Base-by-base conservation (phyloP, 2,888 invertebrate genomes). In the Leptothorax acervorum region DNA sequence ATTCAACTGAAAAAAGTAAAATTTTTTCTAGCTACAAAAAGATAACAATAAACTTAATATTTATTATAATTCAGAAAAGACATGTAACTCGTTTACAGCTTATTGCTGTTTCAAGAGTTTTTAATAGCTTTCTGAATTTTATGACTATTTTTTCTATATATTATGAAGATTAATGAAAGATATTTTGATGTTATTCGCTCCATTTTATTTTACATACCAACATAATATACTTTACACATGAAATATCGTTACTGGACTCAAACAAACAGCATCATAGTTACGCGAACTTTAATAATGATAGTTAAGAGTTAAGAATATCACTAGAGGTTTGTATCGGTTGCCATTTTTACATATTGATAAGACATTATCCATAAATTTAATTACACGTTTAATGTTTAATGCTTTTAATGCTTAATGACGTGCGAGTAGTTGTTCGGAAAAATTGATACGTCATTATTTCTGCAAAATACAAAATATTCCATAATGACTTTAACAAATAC, bases 401-500 rank as follows among this genome's bases (percentile, higher is more conserved):
- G 79, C 48, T 68, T 68, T 68, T 51, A 68, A 73, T 73, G 28
- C 31, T 73, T 81, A 79, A 81, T 81, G 79, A 81, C 60, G 73
- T 45, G 74, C 60, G 73, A 78, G 55, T 78, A 78, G 71, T 55
- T 70, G 55, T 60, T 45, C 57, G 79, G 73, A 81, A 81, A 81
- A 81, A 81, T 73, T 81, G 60, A 81, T 81, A 73, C 60, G 48
- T 81, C 79, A 81, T 81, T 81, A 81, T 81, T 60, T 81, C 79
- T 60, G 74, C 74, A 60, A 81, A 81, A 81, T 81, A 60, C 79
- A 81, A 81, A 81, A 81, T 81, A 81, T 81, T 73, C 60, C 48
- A 12, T 81, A 81, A 81, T 81, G 79, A 81, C 79, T 81, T 73
- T 81, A 60, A 51, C 73, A 81, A 73, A 81, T 81, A 79, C 42